Percentiles rank a stretch among this genome's conserved stretches.
Conservation (phyloP, 2,888 invertebrate genomes). For the Acrobasis suavella region DNA sequence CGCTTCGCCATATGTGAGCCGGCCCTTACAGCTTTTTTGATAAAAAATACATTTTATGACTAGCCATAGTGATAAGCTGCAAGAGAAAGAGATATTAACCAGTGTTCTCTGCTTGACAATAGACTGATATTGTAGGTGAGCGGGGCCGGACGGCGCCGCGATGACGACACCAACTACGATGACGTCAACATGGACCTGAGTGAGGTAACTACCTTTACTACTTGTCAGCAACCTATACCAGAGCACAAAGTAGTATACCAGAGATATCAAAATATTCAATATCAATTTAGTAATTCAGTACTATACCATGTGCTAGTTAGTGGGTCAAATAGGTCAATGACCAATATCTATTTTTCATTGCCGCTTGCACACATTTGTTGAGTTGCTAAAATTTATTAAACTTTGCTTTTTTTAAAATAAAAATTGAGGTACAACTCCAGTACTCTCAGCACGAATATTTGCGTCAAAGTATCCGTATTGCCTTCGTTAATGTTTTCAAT, state of each 20-base stretch:
- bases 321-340: not conserved
- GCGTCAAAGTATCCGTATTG: no score
- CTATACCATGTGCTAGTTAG: not conserved
- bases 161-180: conserved; percentile 87
- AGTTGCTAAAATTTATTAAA: no score
- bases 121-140: conserved; percentile 81
- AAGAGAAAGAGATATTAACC: conserved; percentile 67
- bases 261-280: conserved; percentile 1
- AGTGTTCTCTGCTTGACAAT: conserved; percentile 84
- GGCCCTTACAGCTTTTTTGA: no score
- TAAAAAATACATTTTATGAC: no score
- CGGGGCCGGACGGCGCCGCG: conserved; percentile 60
- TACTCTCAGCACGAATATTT: no score
- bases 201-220: conserved; percentile 79
- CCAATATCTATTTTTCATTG: not conserved
- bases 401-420: no score
- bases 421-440: no score
- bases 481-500: no score
- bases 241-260: conserved; percentile 17
- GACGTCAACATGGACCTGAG: conserved; percentile 91
- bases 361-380: no score
- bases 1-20: no score
- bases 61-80: conserved; percentile 23
- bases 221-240: conserved; percentile 23
- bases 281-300: not conserved